Evolutionary conservation across 1,140 invertebrate species (phyloP).

Genomic region (Leptopilina boulardi): DNA sequence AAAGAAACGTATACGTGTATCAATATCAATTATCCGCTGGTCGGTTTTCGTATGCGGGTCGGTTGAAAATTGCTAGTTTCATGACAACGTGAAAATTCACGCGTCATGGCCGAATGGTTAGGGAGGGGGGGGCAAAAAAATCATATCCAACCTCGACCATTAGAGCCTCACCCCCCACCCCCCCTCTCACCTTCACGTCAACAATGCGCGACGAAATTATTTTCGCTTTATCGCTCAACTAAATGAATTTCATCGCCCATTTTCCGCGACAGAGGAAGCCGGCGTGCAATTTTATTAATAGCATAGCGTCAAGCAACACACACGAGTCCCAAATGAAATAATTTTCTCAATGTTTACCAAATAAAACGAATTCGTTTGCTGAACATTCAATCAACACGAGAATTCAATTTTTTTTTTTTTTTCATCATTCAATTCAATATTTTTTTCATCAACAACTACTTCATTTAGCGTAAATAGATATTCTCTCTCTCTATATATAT

Average conservation of each 20-base stretch:
- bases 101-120: conserved; percentile 18
- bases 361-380: conserved; percentile 4
- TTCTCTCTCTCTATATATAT: neutral
- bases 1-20: conserved; percentile 1
- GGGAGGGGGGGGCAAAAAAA: conserved; percentile 43
- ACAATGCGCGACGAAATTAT: conserved; percentile 45
- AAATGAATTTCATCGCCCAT: conserved; percentile 31
- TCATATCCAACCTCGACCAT: conserved; percentile 45
- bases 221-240: conserved; percentile 47
- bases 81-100: conserved; percentile 31
- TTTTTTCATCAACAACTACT: neutral
- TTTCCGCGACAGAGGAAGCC: conserved; percentile 6
- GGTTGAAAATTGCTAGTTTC: conserved; percentile 25
- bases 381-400: neutral
- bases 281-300: conserved; percentile 25
- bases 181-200: no score
- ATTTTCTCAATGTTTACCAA: conserved; percentile 6
- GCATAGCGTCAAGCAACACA: conserved; percentile 15
- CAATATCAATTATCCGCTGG: conserved; percentile 24
- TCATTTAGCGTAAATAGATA: neutral
- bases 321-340: neutral
- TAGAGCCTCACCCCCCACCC: no score
- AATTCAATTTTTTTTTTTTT: neutral
- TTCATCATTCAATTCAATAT: neutral
- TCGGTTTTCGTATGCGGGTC: conserved; percentile 1